A percentile compares a stretch with the other conserved stretches of the same genome.
Conservation (phyloP, 2,113 vertebrate genomes). For the Sciurus niger region DNA sequence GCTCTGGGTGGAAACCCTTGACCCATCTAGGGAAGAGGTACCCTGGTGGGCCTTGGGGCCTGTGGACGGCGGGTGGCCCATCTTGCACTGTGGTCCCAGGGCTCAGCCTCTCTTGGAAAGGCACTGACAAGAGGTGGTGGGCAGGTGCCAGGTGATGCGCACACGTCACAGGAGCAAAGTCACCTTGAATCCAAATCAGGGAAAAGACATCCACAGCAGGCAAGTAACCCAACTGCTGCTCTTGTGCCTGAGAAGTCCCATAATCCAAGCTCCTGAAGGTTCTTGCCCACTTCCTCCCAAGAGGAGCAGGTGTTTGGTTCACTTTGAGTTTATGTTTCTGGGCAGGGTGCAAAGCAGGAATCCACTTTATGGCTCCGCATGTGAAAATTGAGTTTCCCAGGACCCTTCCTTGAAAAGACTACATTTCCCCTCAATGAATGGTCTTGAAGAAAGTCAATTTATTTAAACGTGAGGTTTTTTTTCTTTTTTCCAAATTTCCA, state of each 20-base stretch:
- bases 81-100: too few relatives aligned
- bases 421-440: background rate
- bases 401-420: background rate
- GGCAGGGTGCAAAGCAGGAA: background rate
- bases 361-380: background rate
- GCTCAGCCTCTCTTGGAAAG: too few relatives aligned
- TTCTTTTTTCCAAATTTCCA: background rate
- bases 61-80: too few relatives aligned
- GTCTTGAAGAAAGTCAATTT: background rate
- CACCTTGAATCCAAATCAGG: background rate
- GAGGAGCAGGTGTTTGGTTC: background rate
- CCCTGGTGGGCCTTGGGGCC: background rate
- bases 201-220: too few relatives aligned
- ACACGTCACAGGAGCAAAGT: background rate
- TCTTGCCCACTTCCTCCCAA: too few relatives aligned
- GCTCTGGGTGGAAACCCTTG: fast-evolving
- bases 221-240: too few relatives aligned
- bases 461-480: background rate
- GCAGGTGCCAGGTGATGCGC: background rate
- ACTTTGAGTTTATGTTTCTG: background rate
- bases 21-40: background rate
- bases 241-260: background rate
- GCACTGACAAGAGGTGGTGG: too few relatives aligned
- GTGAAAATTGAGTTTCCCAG: background rate
- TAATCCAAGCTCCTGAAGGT: background rate